phyloP scores from a whole-genome alignment of 2,888 invertebrate species.

The Drosophila paranaensis region DNA sequence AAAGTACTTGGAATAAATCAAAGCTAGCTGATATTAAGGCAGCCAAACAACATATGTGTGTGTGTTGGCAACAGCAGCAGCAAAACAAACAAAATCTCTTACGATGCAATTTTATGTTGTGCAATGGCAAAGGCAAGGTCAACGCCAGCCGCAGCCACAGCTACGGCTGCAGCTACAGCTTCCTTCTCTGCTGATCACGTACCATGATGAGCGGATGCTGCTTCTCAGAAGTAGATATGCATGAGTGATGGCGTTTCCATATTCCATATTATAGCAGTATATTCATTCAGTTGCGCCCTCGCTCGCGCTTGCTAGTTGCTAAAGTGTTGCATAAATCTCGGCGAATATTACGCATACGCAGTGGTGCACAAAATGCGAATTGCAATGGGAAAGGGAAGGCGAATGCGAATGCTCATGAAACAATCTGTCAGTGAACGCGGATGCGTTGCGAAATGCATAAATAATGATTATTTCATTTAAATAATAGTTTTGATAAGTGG shows the following conservation, averaged over 20 bases:
- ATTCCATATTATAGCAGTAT: constrained; percentile 41
- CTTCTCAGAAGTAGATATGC: constrained; percentile 36
- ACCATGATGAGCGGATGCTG: constrained; percentile 40
- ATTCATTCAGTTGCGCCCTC: constrained; percentile 1
- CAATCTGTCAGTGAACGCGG: constrained; percentile 39
- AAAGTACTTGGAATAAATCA: constrained; percentile 69
- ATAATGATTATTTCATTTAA: constrained; percentile 56
- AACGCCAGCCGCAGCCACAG: constrained; percentile 20
- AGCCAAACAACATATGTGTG: constrained; percentile 35
- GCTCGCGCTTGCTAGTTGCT: not conserved
- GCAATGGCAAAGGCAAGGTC: constrained; percentile 64
- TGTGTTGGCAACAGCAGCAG: constrained; percentile 11
- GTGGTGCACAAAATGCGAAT: constrained; percentile 4
- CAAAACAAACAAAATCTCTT: constrained; percentile 26
- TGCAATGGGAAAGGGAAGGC: constrained; percentile 2
- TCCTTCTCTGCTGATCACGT: constrained; percentile 27
- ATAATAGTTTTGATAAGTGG: constrained; percentile 42
- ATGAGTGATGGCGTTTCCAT: constrained; percentile 52
- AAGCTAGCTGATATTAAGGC: constrained; percentile 6
- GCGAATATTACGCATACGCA: constrained; percentile 61
- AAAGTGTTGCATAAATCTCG: constrained; percentile 60
- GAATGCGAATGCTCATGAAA: constrained; percentile 28
- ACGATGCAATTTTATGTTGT: constrained; percentile 42
- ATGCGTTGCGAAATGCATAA: constrained; percentile 33
- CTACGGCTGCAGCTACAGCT: constrained; percentile 1